Evolutionary conservation across 2,888 invertebrate genomes (phyloP).

Genomic region (Phoenoteleia sp.): DNA sequence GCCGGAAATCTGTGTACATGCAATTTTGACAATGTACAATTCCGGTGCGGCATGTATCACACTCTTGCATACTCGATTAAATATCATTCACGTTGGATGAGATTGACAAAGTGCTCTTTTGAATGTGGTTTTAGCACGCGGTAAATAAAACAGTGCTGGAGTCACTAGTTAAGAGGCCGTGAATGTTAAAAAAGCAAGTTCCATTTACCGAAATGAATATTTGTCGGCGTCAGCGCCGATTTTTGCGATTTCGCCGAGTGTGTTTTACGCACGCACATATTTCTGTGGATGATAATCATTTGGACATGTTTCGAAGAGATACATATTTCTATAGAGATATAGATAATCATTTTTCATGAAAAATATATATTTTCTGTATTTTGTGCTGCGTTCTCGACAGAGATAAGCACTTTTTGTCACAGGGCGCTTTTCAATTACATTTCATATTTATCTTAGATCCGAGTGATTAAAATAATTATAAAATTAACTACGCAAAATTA

Average conservation of each 20-base stretch:
- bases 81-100: slow-evolving; percentile 51
- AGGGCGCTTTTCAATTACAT: neutral
- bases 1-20: neutral
- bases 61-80: slow-evolving; percentile 46
- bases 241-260: neutral
- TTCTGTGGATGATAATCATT: neutral
- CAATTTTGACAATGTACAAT: slow-evolving; percentile 43
- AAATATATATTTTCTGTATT: neutral
- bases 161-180: slow-evolving; percentile 45
- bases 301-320: neutral
- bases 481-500: too few relatives aligned
- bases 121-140: slow-evolving; percentile 44
- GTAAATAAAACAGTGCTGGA: slow-evolving; percentile 48
- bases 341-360: neutral
- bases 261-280: neutral
- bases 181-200: slow-evolving; percentile 41
- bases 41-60: slow-evolving; percentile 23
- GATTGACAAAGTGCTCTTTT: slow-evolving; percentile 64
- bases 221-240: slow-evolving; percentile 12
- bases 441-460: neutral
- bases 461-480: neutral
- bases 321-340: neutral
- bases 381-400: neutral
- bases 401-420: neutral
- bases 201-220: slow-evolving; percentile 44